Base-by-base conservation (phyloP, 1,140 invertebrate species). In the Lordiphosa collinella region DNA sequence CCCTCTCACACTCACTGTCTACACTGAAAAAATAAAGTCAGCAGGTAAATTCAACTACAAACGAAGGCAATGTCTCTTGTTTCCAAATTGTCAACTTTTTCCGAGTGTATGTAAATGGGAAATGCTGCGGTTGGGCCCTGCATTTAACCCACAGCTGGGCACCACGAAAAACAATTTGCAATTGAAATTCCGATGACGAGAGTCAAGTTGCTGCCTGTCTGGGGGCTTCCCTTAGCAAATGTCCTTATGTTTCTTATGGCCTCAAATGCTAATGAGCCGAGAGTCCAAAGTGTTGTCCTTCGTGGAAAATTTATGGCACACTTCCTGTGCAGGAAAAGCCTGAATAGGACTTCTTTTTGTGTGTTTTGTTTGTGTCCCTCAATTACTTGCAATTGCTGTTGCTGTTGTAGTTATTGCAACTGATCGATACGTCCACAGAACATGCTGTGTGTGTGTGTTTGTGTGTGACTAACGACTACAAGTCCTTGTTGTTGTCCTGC, bases 231-330 rank as follows among this genome's bases (percentile, higher is more conserved):
- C 48, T 34, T 14, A 32, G 46, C 54, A 66, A 55, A 47, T 56
- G 44, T 48, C 72, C 72, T 80, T 74, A 63, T 71, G 63, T 60
- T 38, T 22, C 66, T 55, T 60, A 64, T 60, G 78, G 52, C 76
- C 75, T 65, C 60, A 75, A 82, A 82, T 82, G 72, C 78, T 82
- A 82, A 82, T 82, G 76, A 82, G 78, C 55, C 66, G 52, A 44
- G 36, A 16, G 46, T 31, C 36, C 22, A 52, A 41, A 78, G 73
- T 78, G 67, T 78, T 67, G 52, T 55, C 59, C 60, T 68, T 64
- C 51, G 47, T 59, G 56, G 29, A 52, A 63, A 80, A 82, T 82
- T 82, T 82, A 82, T 82, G 60, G 62, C 72, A 60, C 48, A 76
- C 76, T 82, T 82, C 76, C 71, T 76, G 71, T 51, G 44, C 60